Evolutionary conservation across 2,888 invertebrate genomes (phyloP).

Genomic region (Mesorhabditis spiculigera): DNA sequence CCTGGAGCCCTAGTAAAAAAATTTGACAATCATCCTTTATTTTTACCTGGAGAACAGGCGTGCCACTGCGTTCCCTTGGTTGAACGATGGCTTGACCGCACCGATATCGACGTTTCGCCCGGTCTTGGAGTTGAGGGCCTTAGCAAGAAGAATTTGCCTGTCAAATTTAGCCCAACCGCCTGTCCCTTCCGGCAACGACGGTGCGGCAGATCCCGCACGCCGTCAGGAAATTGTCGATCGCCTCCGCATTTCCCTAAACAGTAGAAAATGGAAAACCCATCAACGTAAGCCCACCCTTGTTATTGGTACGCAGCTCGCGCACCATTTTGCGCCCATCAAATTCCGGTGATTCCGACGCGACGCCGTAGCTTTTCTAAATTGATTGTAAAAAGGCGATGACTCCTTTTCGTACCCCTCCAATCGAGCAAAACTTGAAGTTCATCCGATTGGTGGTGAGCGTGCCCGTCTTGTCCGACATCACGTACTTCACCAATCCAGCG

Average conservation of each 20-base stretch:
- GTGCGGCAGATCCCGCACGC: constrained; percentile 95
- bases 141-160: constrained; percentile 30
- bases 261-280: background rate
- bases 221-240: constrained; percentile 60
- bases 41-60: constrained; percentile 2
- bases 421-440: constrained; percentile 76
- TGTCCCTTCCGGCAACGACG: constrained; percentile 67
- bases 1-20: too few species aligned
- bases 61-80: background rate
- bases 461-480: constrained; percentile 97
- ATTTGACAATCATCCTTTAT: too few species aligned
- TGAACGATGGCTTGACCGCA: background rate
- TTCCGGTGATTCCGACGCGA: background rate
- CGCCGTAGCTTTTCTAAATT: constrained; percentile 13
- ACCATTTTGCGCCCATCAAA: constrained; percentile 22
- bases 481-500: constrained; percentile 67
- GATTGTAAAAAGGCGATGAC: too few species aligned
- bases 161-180: constrained; percentile 11
- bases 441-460: constrained; percentile 93
- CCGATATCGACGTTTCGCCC: background rate
- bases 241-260: background rate
- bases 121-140: background rate
- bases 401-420: constrained; percentile 16
- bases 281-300: background rate
- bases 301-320: constrained; percentile 17